Conservation (phyloP, 2,888 invertebrate genomes). For the Thalpophila matura region DNA sequence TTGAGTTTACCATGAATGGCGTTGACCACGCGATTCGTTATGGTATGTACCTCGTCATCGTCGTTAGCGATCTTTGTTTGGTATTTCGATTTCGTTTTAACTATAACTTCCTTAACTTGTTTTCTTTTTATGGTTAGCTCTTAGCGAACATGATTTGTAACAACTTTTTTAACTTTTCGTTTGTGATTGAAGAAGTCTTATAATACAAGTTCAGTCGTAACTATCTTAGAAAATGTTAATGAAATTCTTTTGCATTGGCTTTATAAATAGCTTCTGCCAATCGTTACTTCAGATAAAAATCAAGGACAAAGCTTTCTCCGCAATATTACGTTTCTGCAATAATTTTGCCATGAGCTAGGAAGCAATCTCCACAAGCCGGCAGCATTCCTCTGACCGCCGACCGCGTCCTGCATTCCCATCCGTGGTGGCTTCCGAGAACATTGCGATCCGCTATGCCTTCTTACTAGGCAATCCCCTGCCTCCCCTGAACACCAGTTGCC, state of each 20-base stretch:
- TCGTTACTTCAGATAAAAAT: constrained; percentile 29
- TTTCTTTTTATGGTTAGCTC: constrained; percentile 40
- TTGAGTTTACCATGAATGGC: constrained; percentile 65
- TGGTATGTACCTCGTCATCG: constrained; percentile 64
- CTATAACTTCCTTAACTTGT: constrained; percentile 35
- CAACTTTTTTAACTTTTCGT: constrained; percentile 4
- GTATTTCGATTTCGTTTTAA: constrained; percentile 58
- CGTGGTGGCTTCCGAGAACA: constrained; percentile 82
- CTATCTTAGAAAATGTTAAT: constrained; percentile 4
- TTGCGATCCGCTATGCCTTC: constrained; percentile 77
- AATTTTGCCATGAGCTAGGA: constrained; percentile 65
- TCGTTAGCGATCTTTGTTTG: constrained; percentile 63
- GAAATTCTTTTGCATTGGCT: constrained; percentile 13
- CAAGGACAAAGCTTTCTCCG: constrained; percentile 27
- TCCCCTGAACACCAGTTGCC: constrained; percentile 73
- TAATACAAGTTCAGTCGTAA: constrained; percentile 1
- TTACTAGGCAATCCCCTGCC: constrained; percentile 58
- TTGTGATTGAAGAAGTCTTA: background rate
- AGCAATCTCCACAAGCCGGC: constrained; percentile 63
- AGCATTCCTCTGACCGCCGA: constrained; percentile 73
- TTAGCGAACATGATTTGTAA: constrained; percentile 27
- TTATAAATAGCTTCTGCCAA: constrained; percentile 31
- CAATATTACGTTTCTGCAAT: constrained; percentile 51
- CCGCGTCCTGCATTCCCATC: constrained; percentile 84
- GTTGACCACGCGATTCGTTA: constrained; percentile 71